Conservation (phyloP, 2,113 vertebrate genomes). For the Campylomormyrus tamandua region DNA sequence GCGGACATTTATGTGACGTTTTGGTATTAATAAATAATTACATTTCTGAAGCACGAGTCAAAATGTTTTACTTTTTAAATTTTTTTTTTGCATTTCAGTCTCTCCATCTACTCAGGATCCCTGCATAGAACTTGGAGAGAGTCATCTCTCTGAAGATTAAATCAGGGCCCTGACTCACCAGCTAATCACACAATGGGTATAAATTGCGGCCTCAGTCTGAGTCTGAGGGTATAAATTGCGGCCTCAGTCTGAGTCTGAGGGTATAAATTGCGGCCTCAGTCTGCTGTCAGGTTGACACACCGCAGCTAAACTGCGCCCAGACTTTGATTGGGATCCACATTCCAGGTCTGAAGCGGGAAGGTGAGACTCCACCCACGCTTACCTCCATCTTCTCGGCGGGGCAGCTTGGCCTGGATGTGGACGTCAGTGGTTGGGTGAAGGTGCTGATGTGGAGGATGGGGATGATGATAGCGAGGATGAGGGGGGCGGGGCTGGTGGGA, state of each 20-base stretch:
- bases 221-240: not conserved
- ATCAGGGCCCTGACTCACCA: not conserved
- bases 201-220: not conserved
- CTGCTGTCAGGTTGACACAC: not conserved
- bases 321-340: not conserved
- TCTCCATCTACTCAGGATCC: not conserved
- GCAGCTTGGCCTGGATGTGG: slow-evolving; percentile 28
- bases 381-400: slow-evolving; percentile 37
- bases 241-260: not conserved
- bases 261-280: not conserved
- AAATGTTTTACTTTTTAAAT: not conserved
- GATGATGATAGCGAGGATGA: slow-evolving; percentile 25
- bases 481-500: slow-evolving; percentile 49
- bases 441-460: not conserved
- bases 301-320: not conserved
- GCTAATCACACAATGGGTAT: not conserved
- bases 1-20: slow-evolving; percentile 13
- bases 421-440: slow-evolving; percentile 31
- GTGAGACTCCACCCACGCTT: slow-evolving; percentile 3
- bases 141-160: not conserved
- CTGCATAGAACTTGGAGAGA: not conserved
- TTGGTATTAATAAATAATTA: slow-evolving; percentile 14
- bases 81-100: not conserved
- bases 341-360: not conserved
- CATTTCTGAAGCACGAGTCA: slow-evolving; percentile 8